Conservation (phyloP, 1,140 invertebrate species). For the Gryon sp. region DNA sequence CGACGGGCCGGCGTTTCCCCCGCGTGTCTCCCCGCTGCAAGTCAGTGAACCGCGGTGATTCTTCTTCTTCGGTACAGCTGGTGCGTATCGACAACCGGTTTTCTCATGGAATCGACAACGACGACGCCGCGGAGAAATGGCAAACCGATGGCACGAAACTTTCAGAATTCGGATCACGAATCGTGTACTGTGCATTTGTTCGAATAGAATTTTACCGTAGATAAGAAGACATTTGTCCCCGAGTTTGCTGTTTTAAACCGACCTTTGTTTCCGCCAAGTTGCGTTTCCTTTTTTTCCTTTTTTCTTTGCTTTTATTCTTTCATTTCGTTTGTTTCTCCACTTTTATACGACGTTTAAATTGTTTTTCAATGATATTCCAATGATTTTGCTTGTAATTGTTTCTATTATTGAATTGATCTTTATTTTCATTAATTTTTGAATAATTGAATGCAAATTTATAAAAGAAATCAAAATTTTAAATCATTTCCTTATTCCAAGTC, state of each 20-base stretch:
- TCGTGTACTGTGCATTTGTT: constrained; percentile 46
- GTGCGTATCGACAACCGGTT: constrained; percentile 65
- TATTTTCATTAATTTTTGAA: too few species aligned
- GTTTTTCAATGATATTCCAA: constrained; percentile 38
- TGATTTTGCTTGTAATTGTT: too few species aligned
- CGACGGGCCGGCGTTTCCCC: too few species aligned
- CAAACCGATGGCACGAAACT: constrained; percentile 53
- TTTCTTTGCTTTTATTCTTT: too few species aligned
- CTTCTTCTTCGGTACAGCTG: constrained; percentile 60
- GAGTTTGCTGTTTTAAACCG: constrained; percentile 26
- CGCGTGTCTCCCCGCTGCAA: too few species aligned
- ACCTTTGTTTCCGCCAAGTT: constrained; percentile 29
- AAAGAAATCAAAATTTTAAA: too few species aligned
- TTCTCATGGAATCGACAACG: constrained; percentile 50
- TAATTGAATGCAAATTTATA: too few species aligned
- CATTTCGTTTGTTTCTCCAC: too few species aligned
- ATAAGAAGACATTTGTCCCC: constrained; percentile 50
- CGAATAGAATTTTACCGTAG: constrained; percentile 47
- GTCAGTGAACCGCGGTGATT: constrained; percentile 64
- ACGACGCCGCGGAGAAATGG: constrained; percentile 46
- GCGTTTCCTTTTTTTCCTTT: neutral
- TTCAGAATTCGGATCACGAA: constrained; percentile 53
- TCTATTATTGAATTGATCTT: too few species aligned
- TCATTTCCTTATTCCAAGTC: too few species aligned
- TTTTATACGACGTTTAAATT: constrained; percentile 3